Base-by-base conservation (phyloP, 1,140 invertebrate genomes). In the Asbolus verrucosus region DNA sequence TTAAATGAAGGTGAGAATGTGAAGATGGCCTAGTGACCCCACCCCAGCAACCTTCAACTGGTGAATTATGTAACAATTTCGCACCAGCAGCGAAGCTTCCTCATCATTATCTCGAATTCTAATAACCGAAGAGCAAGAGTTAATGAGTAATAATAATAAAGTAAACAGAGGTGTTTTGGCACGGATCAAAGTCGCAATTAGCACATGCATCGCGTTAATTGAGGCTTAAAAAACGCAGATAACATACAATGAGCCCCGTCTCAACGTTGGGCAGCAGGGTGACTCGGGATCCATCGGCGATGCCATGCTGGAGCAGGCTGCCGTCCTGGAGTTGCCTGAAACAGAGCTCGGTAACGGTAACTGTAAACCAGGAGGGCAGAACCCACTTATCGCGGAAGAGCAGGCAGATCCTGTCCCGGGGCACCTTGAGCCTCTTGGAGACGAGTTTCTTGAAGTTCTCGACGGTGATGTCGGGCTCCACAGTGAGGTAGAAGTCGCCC, bases 251-350 rank as follows among this genome's bases (percentile, higher is more conserved):
- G 76, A 97, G 85, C 81, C 95, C 95, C 75, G 94, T 96, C 87
- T 97, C 95, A 61, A 97, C 93, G 84, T 91, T 95, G 54, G 95
- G 95, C 78, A 97, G 87, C 75, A 97, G 85, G 71, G 94, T 95
- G 69, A 97, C 88, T 77, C 92, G 89, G 73, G 94, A 92, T 67
- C 94, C 94, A 83, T 97, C 92, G 79, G 90, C 86, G 68, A 97
- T 84, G 69, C 91, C 90, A 84, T 97, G 94, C 81, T 96, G 93
- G 81, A 90, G 86, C 33, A 96, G 84, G 68, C 89, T 93, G 39
- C 94, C 94, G 73, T 95, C 92, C 76, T 91, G 89, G 72, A 97
- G 84, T 88, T 95, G 92, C 83, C 95, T 97, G 87, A 18, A 88
- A 88, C 79, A 79, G 14, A 68, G n/a, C 46, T 27, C 46, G 19